phyloP scores from a whole-genome alignment of 1,140 invertebrate genomes.

The Adelges cooleyi region DNA sequence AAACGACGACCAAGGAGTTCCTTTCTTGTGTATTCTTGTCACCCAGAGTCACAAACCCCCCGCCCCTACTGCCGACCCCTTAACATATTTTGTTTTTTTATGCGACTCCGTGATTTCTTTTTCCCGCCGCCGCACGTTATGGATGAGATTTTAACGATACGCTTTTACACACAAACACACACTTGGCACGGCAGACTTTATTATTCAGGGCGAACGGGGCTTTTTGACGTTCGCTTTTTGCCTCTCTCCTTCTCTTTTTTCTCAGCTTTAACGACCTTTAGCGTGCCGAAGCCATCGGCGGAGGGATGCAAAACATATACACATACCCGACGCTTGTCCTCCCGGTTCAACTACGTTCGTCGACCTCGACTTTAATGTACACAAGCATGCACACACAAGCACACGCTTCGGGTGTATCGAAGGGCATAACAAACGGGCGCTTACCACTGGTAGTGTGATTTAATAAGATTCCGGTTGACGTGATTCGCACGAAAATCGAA shows the following conservation, averaged over 20 bases:
- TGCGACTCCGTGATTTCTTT: background rate
- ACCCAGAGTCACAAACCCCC: slow-evolving; percentile 1
- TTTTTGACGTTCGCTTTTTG: background rate
- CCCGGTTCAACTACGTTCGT: too few relatives aligned
- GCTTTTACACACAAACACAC: background rate
- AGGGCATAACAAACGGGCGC: background rate
- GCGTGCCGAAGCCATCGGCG: background rate
- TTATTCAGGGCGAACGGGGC: background rate
- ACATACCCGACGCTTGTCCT: too few relatives aligned
- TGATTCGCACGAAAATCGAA: background rate
- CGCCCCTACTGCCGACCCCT: background rate
- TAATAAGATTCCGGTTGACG: background rate
- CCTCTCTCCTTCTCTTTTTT: background rate
- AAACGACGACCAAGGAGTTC: background rate
- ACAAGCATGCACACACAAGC: too few relatives aligned
- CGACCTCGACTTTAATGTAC: too few relatives aligned
- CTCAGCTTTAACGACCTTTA: slow-evolving; percentile 9
- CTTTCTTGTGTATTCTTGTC: background rate
- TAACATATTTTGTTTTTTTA: background rate
- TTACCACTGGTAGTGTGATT: background rate
- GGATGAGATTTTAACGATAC: slow-evolving; percentile 26
- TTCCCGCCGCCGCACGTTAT: slow-evolving; percentile 6
- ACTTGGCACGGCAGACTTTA: background rate
- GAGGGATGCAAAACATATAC: too few relatives aligned
- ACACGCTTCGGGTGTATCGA: too few relatives aligned